Evolutionary conservation across 2,797 vertebrate genomes (phyloP).

Genomic region (Syncerus caffer): DNA sequence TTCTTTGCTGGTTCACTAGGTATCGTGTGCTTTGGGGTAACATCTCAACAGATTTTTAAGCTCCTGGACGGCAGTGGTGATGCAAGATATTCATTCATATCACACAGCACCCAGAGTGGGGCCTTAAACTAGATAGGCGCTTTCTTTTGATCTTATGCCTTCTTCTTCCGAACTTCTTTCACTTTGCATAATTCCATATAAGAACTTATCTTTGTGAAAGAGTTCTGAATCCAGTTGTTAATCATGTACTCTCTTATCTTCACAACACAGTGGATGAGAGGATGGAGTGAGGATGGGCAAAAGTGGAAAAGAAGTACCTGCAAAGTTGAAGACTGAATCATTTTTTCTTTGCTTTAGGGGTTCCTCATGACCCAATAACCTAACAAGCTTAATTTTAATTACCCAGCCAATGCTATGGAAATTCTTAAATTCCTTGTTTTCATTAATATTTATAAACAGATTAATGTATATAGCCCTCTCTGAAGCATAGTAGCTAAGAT

Average conservation of each 20-base stretch:
- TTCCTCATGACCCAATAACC: not conserved
- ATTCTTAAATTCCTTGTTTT: not conserved
- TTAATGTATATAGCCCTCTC: not conserved
- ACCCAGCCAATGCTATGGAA: not conserved
- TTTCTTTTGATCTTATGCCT: not conserved
- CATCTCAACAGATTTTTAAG: not conserved
- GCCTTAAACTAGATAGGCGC: not conserved
- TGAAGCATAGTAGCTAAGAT: not conserved
- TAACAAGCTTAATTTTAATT: not conserved
- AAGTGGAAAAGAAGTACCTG: not conserved
- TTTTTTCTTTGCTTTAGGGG: not conserved
- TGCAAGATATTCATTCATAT: not conserved
- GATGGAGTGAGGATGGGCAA: not conserved
- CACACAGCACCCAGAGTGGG: not conserved
- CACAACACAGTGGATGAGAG: not conserved
- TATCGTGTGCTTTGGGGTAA: not conserved
- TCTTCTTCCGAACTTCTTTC: not conserved
- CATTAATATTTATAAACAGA: not conserved
- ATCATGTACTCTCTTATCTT: not conserved
- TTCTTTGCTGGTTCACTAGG: not conserved
- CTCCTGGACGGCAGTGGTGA: not conserved
- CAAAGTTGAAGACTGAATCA: not conserved
- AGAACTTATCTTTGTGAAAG: not conserved
- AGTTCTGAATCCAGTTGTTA: not conserved
- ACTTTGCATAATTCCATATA: not conserved